Evolutionary conservation across 2,113 vertebrate species (phyloP).

Genomic region (Chascanopsetta lugubris): DNA sequence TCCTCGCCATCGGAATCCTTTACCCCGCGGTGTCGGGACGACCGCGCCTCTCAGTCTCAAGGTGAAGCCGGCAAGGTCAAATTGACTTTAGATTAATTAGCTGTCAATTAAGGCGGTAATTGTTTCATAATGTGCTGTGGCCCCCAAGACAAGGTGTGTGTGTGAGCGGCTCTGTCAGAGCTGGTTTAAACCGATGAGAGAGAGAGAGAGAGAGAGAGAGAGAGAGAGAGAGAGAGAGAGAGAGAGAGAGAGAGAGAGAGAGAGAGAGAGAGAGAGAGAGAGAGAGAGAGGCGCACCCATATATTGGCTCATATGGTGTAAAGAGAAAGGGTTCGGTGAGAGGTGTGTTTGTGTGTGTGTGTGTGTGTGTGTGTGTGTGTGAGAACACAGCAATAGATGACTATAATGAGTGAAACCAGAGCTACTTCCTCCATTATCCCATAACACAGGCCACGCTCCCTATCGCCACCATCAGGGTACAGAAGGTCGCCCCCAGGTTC

Average conservation of each 20-base stretch:
- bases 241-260: conserved; percentile 54
- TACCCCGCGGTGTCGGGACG: conserved; percentile 38
- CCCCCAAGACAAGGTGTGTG: conserved; percentile 73
- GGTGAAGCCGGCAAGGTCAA: conserved; percentile 80
- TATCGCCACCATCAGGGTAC: conserved; percentile 26
- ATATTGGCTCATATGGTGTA: neutral
- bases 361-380: conserved; percentile 22
- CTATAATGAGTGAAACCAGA: conserved; percentile 45
- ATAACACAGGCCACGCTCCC: conserved; percentile 23
- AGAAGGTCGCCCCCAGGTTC: conserved; percentile 33
- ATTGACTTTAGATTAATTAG: conserved; percentile 86
- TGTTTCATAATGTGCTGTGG: conserved; percentile 78
- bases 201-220: conserved; percentile 48
- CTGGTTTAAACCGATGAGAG: conserved; percentile 69
- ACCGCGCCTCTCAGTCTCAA: conserved; percentile 67
- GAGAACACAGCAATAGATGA: conserved; percentile 21
- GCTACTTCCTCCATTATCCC: conserved; percentile 63
- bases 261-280: conserved; percentile 48
- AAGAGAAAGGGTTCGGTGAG: conserved; percentile 5
- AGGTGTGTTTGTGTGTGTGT: conserved; percentile 29
- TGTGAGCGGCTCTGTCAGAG: conserved; percentile 71
- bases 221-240: conserved; percentile 24
- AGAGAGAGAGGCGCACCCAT: conserved; percentile 15
- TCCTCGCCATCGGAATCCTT: conserved; percentile 9
- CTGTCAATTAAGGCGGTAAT: conserved; percentile 83